A percentile compares a stretch with the other conserved stretches of the same genome.
Conservation (phyloP, 2,797 vertebrate species). For the Acipenser transmontanus region DNA sequence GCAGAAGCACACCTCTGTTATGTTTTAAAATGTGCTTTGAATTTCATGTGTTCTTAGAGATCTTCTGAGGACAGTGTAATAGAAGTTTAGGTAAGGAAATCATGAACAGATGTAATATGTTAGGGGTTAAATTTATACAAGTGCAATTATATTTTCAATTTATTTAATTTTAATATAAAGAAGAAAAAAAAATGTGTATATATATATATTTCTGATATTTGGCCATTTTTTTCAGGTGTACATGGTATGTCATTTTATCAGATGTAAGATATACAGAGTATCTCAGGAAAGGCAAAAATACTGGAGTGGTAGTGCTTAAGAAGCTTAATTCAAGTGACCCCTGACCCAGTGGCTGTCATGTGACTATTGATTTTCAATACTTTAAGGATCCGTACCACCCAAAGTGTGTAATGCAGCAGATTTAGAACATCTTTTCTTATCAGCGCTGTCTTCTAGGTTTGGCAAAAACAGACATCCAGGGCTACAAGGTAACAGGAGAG, state of each 20-base stretch:
- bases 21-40: slow-evolving; percentile 19
- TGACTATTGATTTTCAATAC: slow-evolving; percentile 85
- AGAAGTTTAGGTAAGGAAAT: slow-evolving; percentile 28
- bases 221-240: too few species aligned
- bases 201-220: too few species aligned
- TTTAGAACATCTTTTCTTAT: slow-evolving; percentile 57
- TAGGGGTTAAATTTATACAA: slow-evolving; percentile 25
- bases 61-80: slow-evolving; percentile 1
- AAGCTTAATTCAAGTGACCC: slow-evolving; percentile 69
- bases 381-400: slow-evolving; percentile 54
- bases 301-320: slow-evolving; percentile 42
- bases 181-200: too few species aligned
- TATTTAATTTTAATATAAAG: too few species aligned
- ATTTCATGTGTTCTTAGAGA: slow-evolving; percentile 20
- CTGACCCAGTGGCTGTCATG: slow-evolving; percentile 54
- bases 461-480: slow-evolving; percentile 51
- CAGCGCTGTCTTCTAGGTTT: slow-evolving; percentile 55
- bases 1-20: not conserved
- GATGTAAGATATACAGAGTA: slow-evolving; percentile 23
- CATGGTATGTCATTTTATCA: not conserved
- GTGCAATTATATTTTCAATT: not conserved
- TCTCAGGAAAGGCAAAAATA: slow-evolving; percentile 30
- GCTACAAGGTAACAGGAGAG: slow-evolving; percentile 49
- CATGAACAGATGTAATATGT: slow-evolving; percentile 25
- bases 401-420: slow-evolving; percentile 54